phyloP scores from a whole-genome alignment of 2,888 invertebrate species.

The Microctonus aethiopoides region DNA sequence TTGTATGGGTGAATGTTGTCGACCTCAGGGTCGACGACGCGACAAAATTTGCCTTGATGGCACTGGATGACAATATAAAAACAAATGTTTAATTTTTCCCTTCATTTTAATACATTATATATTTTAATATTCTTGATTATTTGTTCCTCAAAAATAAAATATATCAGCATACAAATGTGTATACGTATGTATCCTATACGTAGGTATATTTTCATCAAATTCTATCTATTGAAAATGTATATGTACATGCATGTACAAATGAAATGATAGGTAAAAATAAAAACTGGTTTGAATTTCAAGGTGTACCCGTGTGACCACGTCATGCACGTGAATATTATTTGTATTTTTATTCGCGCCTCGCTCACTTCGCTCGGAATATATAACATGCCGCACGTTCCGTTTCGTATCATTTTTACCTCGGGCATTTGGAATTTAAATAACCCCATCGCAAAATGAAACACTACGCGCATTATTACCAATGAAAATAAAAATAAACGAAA shows the following conservation, averaged over 20 bases:
- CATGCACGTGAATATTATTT: constrained; percentile 25
- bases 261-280: not conserved
- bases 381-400: not conserved
- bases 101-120: too few species aligned
- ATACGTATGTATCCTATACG: not conserved
- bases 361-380: constrained; percentile 18
- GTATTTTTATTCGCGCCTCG: constrained; percentile 15
- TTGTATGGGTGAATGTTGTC: constrained; percentile 20
- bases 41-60: constrained; percentile 40
- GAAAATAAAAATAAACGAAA: constrained; percentile 1
- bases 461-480: not conserved
- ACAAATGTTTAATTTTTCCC: constrained; percentile 42
- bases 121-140: too few species aligned
- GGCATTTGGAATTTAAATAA: constrained; percentile 24
- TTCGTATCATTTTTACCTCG: constrained; percentile 24
- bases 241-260: not conserved
- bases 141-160: too few species aligned
- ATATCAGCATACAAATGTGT: not conserved
- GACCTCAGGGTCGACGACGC: constrained; percentile 35
- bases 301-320: constrained; percentile 6
- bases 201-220: too few species aligned
- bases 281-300: constrained; percentile 1
- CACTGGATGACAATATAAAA: constrained; percentile 32
- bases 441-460: constrained; percentile 21
- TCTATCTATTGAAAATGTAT: not conserved